These are phyloP conservation scores for Ammodytes marinus DNA, from an alignment of 2,113 vertebrate species.

Conservation along the genomic window DNA sequence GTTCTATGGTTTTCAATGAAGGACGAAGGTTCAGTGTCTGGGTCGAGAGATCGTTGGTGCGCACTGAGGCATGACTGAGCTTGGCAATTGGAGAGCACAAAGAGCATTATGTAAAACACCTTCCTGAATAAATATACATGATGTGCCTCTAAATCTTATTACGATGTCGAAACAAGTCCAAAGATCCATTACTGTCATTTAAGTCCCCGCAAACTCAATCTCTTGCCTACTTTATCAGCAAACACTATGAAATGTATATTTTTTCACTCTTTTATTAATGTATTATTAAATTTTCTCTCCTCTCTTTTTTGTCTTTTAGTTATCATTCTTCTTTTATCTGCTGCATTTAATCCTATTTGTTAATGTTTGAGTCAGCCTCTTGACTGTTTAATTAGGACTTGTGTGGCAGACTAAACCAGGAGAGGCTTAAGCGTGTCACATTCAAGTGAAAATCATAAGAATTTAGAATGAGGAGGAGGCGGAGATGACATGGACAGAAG, in stretches of 20 bases:
- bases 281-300: constrained; percentile 53
- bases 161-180: constrained; percentile 50
- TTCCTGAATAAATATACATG: constrained; percentile 54
- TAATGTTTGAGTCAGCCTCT: constrained; percentile 64
- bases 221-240: constrained; percentile 35
- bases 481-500: constrained; percentile 51
- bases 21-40: constrained; percentile 72
- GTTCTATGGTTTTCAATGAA: constrained; percentile 71
- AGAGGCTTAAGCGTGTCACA: constrained; percentile 57
- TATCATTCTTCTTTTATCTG: constrained; percentile 57
- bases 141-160: constrained; percentile 59
- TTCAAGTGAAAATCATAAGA: constrained; percentile 62
- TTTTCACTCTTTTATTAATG: constrained; percentile 32
- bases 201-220: constrained; percentile 32
- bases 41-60: constrained; percentile 58
- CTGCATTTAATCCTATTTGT: constrained; percentile 66
- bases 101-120: constrained; percentile 58
- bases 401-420: constrained; percentile 59
- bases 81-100: constrained; percentile 64
- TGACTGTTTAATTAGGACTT: constrained; percentile 75
- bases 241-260: constrained; percentile 14
- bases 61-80: constrained; percentile 65
- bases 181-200: constrained; percentile 50
- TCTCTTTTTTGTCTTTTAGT: constrained; percentile 10
- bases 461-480: constrained; percentile 53